Base-by-base conservation (phyloP, 2,113 vertebrate species). In the Odocoileus virginianus region DNA sequence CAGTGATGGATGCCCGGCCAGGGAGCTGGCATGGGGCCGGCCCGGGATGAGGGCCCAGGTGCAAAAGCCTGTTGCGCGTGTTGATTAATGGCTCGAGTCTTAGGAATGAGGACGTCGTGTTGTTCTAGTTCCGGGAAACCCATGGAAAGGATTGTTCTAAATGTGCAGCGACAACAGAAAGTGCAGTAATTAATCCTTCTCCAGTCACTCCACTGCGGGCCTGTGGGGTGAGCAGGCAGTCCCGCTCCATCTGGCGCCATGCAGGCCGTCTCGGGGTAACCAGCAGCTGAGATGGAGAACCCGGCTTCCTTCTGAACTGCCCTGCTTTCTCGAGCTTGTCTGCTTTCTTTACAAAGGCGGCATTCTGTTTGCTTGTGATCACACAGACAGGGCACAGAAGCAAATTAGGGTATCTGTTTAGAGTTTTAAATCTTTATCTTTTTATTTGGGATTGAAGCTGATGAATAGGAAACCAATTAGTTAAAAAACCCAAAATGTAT, bases 391-490 rank as follows among this genome's bases (percentile, higher is more conserved):
- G 27, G 64, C 57, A 54, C 14, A 87, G 45, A 87, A 91, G n/a
- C 43, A 5, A 79, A 89, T 58, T 43, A 82, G 64, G 33, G 7
- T 71, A 19, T 93, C 94, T 94, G 40, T 76, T 96, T 19, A 64
- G 60, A 52, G 43, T n/a, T 97, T 96, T 57, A 85, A 88, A 94
- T 95, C 79, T 97, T 94, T 87, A 79, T 17, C 55, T 76, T 84
- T 81, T 64, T 81, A 61, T 85, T 89, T 91, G 93, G 57, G 84
- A 83, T 78, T 47, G 76, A 91, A 60, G 33, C 50, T 88, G 74
- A 82, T 81, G 45, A 91, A 76, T 33, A 90, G 60, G 33, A 57
- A 97, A 88, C 11, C 23, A 40, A 84, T 91, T 89, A 40, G 60
- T 52, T 43, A 85, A 11, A 36, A 40, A 87, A 79, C 30, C 13